Evolutionary conservation across 2,888 invertebrate genomes (phyloP).

Genomic region (Nycteola revayana): DNA sequence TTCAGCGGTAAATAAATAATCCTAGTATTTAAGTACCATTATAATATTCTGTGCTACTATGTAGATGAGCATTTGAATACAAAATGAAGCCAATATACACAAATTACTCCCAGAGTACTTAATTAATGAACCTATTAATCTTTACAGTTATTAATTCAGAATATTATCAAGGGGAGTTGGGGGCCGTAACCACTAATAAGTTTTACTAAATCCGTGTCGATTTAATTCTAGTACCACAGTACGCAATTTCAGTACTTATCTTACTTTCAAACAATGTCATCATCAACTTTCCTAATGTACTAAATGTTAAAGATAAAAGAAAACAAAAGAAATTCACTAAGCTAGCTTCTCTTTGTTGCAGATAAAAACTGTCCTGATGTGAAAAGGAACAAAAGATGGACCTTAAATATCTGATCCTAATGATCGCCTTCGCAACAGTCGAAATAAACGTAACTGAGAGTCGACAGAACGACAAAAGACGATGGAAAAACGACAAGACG

Average conservation of each 20-base stretch:
- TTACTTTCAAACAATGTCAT: constrained; percentile 40
- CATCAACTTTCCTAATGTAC: constrained; percentile 45
- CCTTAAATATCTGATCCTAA: constrained; percentile 72
- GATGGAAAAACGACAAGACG: constrained; percentile 71
- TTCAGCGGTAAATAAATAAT: no score
- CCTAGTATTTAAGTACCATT: no score
- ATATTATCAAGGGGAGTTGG: no score
- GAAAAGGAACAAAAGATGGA: constrained; percentile 63
- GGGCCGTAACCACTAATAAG: no score
- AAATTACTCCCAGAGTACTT: no score
- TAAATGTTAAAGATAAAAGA: constrained; percentile 37
- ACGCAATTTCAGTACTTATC: no score
- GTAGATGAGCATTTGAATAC: no score
- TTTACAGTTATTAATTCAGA: background rate
- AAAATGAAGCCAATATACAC: no score
- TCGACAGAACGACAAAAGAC: constrained; percentile 70
- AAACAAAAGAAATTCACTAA: constrained; percentile 47
- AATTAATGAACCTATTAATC: background rate
- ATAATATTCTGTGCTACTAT: no score
- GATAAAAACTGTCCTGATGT: constrained; percentile 60
- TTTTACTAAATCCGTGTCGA: no score
- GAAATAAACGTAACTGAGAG: constrained; percentile 76
- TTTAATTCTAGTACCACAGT: no score
- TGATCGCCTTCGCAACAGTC: constrained; percentile 72
- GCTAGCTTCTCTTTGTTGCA: constrained; percentile 63